Evolutionary conservation across 2,113 vertebrate species (phyloP), one percentile per base, ranked within the genome.

Genomic region (Muscicapa adusta): DNA sequence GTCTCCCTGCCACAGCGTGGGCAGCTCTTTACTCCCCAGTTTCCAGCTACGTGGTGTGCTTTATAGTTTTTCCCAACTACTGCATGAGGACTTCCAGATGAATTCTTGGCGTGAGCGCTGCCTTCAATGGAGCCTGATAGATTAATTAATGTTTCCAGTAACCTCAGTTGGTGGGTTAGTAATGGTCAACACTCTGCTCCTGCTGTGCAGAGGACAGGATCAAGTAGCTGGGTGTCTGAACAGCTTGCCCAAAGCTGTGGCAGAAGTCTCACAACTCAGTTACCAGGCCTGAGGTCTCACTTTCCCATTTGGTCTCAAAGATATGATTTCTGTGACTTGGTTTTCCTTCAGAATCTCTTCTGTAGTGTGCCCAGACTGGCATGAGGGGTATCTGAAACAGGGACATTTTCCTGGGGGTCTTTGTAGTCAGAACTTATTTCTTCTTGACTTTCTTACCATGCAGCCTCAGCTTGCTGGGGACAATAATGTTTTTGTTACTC

Each of bases 401-500:
- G 34, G 56, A 48, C 7, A 19, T 92, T 93, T 91, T 94, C 51
- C 38, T 78, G 60, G 43, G 66, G 9, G 62, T 70, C 67, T 65
- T 88, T 8, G 5, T 71, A 83, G 9, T 28, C 40, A 68, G 72
- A 53, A 23, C 57, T 90, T 85, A 38, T 65, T 85, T 78, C n/a
- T 75, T 70, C 31, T 83, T 91, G 38, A 80, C 76, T 93, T 81
- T 61, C 48, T 73, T 67, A 38, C 95, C 96, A 93, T 17, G 83
- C 88, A 96, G 82, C 63, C 57, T 93, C 88, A 88, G 66, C 40
- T 89, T 1, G 6, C 50, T 79, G 65, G 74, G 82, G 92, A 97
- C 96, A 97, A 97, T 71, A 81, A 65, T 57, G 31, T 72, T 96
- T 98, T 98, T 98, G 96, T 98, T 97, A 91, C 87, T 96, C 82